phyloP scores from a whole-genome alignment of 2,797 vertebrate species.

The Anisognathus igniventris region DNA sequence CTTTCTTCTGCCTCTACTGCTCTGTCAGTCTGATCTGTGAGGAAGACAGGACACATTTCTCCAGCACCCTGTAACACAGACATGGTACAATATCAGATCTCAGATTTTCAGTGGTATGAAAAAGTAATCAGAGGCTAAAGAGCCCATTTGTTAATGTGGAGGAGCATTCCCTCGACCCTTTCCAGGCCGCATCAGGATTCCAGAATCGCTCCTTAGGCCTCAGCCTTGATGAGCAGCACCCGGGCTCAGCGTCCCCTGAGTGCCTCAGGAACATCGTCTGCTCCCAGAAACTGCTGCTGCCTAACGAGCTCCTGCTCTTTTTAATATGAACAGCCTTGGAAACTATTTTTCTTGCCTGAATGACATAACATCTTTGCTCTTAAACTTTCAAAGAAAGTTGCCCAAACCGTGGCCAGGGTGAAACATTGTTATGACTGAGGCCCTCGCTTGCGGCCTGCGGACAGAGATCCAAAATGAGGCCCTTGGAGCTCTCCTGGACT shows the following conservation, averaged over 20 bases:
- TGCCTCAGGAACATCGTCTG: not conserved
- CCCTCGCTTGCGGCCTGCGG: fast-evolving
- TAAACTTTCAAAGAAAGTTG: not conserved
- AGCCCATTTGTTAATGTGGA: not conserved
- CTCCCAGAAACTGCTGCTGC: not conserved
- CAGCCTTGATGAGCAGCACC: not conserved
- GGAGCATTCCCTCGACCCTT: fast-evolving
- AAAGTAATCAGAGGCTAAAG: not conserved
- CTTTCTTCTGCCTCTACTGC: not conserved
- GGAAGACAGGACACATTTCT: not conserved
- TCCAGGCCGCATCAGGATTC: fast-evolving
- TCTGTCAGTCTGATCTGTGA: not conserved
- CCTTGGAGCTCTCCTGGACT: not conserved
- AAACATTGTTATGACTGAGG: fast-evolving
- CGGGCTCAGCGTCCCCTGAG: fast-evolving
- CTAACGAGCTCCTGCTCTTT: fast-evolving
- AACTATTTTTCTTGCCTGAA: not conserved
- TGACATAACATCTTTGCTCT: too few species aligned
- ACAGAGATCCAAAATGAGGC: too few species aligned
- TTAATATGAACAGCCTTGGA: not conserved
- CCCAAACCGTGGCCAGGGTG: fast-evolving
- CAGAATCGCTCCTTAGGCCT: fast-evolving
- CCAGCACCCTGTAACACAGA: not conserved
- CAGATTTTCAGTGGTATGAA: not conserved
- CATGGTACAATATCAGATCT: not conserved